These are phyloP conservation scores for Amiota mariae DNA, from an alignment of 2,888 invertebrate species.

Conservation along the genomic window DNA sequence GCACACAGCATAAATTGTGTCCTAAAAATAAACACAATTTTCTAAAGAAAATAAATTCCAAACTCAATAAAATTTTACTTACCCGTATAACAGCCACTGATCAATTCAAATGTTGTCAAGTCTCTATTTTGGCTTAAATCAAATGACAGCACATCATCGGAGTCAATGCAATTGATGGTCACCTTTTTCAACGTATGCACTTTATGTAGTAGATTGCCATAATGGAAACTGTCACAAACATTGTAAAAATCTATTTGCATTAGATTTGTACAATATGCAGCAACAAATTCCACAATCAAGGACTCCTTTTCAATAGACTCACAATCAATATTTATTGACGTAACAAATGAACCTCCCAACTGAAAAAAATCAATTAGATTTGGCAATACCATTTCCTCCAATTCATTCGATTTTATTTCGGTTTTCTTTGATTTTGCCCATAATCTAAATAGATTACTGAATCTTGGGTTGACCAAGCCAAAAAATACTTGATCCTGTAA, in stretches of 20 bases:
- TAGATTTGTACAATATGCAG: slow-evolving; percentile 52
- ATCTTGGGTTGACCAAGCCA: slow-evolving; percentile 48
- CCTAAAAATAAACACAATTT: slow-evolving; percentile 36
- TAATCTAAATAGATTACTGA: slow-evolving; percentile 43
- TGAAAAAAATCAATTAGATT: slow-evolving; percentile 54
- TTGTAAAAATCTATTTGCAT: slow-evolving; percentile 50
- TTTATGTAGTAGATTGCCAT: slow-evolving; percentile 42
- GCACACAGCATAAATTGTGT: slow-evolving; percentile 51
- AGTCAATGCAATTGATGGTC: slow-evolving; percentile 53
- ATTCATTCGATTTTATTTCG: slow-evolving; percentile 40
- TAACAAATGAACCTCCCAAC: slow-evolving; percentile 51
- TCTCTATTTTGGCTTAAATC: slow-evolving; percentile 46
- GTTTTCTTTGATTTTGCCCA: slow-evolving; percentile 45
- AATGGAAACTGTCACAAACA: slow-evolving; percentile 55
- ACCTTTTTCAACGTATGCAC: slow-evolving; percentile 44
- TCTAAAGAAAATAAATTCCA: neutral
- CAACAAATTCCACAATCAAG: slow-evolving; percentile 52
- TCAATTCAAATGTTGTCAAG: slow-evolving; percentile 50
- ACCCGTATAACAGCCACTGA: slow-evolving; percentile 59
- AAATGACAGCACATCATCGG: slow-evolving; percentile 54
- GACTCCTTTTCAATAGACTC: slow-evolving; percentile 54
- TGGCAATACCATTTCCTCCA: slow-evolving; percentile 52
- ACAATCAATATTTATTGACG: slow-evolving; percentile 41
- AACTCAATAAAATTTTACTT: neutral
- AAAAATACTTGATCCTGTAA: slow-evolving; percentile 49